Percentiles rank a stretch among this genome's conserved stretches.
phyloP scores from a whole-genome alignment of 1,140 invertebrate genomes.

The Drosophila nigrodunni region DNA sequence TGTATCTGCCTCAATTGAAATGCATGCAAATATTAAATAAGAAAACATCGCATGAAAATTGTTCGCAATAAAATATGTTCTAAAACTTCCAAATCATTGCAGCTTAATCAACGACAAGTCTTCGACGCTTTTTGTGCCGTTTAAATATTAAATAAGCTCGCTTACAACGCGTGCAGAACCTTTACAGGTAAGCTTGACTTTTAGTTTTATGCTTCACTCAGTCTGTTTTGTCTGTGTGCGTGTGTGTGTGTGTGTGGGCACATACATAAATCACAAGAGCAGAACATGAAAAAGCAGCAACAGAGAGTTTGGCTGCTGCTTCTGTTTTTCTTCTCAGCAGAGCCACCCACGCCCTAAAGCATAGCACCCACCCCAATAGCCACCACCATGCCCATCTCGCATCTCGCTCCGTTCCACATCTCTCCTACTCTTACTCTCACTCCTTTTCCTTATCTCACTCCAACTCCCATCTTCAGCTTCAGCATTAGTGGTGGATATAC shows the following conservation, averaged over 20 bases:
- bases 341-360: constrained; percentile 54
- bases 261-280: constrained; percentile 62
- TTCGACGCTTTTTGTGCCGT: constrained; percentile 21
- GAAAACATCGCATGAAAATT: constrained; percentile 5
- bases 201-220: constrained; percentile 48
- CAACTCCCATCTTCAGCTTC: neutral
- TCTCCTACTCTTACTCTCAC: neutral
- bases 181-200: constrained; percentile 74
- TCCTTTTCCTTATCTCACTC: constrained; percentile 8
- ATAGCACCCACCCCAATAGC: constrained; percentile 36
- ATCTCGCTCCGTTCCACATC: neutral
- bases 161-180: constrained; percentile 62
- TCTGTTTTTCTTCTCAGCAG: constrained; percentile 46
- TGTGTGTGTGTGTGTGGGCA: constrained; percentile 18
- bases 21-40: constrained; percentile 14
- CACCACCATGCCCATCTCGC: constrained; percentile 31
- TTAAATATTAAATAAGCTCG: constrained; percentile 65
- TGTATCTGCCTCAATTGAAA: neutral
- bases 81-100: constrained; percentile 67
- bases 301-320: constrained; percentile 27
- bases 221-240: neutral
- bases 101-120: constrained; percentile 38
- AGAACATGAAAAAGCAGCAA: constrained; percentile 17
- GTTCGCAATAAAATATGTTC: constrained; percentile 40
- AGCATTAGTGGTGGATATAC: constrained; percentile 59